Base-by-base conservation (phyloP, 2,797 vertebrate genomes). In the Myoxocephalus aenaeus region DNA sequence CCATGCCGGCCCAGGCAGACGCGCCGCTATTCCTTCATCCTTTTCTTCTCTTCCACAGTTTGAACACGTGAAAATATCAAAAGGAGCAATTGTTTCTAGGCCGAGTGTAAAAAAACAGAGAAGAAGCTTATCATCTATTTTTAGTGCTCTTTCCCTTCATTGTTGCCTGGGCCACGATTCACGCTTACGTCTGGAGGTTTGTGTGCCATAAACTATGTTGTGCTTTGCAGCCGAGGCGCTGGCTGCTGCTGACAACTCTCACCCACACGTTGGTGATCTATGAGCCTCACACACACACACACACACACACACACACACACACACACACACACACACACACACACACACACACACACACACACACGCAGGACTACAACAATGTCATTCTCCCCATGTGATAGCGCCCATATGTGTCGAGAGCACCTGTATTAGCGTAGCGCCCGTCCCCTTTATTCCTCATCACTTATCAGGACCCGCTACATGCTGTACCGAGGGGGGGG, bases 231-330 rank as follows among this genome's bases (percentile, higher is more conserved):
- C 84, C 84, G 34, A 73, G 85, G 88, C 84, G 77, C 84, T 70
- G 82, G 89, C 84, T 81, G 92, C 85, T 88, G 90, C 34, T 34
- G 34, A 91, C 90, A 91, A 91, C 85, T 86, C 89, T 89, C 90
- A 92, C 92, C 92, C 92, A 93, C 92, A 88, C 87, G 68, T 75
- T 69, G 73, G 91, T 91, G 92, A 93, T 93, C 85, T 91, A 92
- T 80, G 92, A 89, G 87, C 85, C 88, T 75, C 15, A n/a, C n/a
- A n/a, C n/a, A n/a, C n/a, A n/a, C n/a, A n/a, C n/a, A 27, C 25
- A 27, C n/a, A n/a, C n/a, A n/a, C n/a, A n/a, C n/a, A n/a, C n/a
- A n/a, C n/a, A n/a, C n/a, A n/a, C 15, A n/a, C n/a, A n/a, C n/a
- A n/a, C n/a, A n/a, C n/a, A n/a, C n/a, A 27, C 25, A 27, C 25